These are phyloP conservation scores for Aviceda subcristata DNA, from an alignment of 2,113 vertebrate species.

Conservation along the genomic window DNA sequence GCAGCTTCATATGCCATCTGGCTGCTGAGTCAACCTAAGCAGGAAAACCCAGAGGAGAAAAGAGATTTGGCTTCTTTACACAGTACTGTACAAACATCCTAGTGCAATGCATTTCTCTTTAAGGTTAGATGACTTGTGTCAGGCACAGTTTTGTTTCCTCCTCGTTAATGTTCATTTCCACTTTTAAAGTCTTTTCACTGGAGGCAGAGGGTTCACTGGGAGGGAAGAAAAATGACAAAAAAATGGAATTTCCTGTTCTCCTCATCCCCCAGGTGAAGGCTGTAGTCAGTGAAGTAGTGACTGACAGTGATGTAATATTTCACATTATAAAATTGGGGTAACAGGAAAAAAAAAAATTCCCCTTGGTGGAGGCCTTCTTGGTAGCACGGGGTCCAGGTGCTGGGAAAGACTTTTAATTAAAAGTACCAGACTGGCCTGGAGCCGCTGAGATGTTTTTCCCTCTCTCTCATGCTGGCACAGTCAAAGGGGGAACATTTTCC, in stretches of 20 bases:
- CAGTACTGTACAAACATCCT: slow-evolving; percentile 10
- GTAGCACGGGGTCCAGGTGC: background rate
- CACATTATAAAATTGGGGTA: background rate
- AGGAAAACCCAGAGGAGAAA: slow-evolving; percentile 58
- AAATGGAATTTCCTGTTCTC: background rate
- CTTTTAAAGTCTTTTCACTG: background rate
- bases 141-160: background rate
- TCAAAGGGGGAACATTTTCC: background rate
- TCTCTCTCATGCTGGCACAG: background rate
- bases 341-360: background rate
- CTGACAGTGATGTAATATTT: background rate
- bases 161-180: background rate
- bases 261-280: background rate
- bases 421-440: background rate
- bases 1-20: slow-evolving; percentile 55
- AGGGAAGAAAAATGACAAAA: background rate
- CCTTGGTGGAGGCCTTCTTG: background rate
- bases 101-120: background rate
- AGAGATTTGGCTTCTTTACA: slow-evolving; percentile 47
- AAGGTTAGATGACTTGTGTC: background rate
- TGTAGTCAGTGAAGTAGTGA: background rate
- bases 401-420: background rate
- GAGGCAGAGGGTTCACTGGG: background rate
- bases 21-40: slow-evolving; percentile 72
- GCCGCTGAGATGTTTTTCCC: background rate